These are phyloP conservation scores for Nibea coibor DNA, from an alignment of 2,113 vertebrate genomes.

Conservation along the genomic window DNA sequence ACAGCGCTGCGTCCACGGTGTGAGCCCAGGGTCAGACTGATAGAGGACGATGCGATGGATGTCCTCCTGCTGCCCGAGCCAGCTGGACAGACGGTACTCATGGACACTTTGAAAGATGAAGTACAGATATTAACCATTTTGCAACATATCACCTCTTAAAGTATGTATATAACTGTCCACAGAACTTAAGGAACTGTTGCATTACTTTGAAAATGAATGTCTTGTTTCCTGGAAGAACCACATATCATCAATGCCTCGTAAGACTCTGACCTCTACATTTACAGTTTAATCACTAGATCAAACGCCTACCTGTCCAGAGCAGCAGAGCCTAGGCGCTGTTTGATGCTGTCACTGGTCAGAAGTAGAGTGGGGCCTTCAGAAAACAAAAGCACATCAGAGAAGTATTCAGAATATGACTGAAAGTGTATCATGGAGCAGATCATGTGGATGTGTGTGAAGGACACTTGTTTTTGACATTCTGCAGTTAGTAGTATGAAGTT, in stretches of 20 bases:
- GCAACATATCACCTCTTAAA: neutral
- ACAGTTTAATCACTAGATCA: neutral
- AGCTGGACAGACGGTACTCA: conserved; percentile 93
- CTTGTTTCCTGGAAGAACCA: neutral
- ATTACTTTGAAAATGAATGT: neutral
- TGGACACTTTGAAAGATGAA: conserved; percentile 84
- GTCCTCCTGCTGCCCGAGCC: conserved; percentile 97
- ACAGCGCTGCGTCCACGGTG: conserved; percentile 96
- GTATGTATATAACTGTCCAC: neutral
- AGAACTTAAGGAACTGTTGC: neutral
- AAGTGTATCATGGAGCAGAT: too few species aligned
- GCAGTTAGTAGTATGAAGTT: too few species aligned
- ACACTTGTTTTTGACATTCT: too few species aligned
- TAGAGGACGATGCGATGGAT: conserved; percentile 95
- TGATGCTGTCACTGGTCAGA: conserved; percentile 94
- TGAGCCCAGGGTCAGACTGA: conserved; percentile 91
- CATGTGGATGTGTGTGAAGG: too few species aligned
- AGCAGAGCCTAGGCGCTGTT: conserved; percentile 89
- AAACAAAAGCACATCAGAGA: neutral
- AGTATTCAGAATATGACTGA: neutral
- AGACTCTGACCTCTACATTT: neutral
- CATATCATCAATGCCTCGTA: neutral
- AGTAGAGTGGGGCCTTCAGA: conserved; percentile 89
- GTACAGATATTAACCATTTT: neutral
- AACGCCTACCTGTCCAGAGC: conserved; percentile 92